Conservation (phyloP, 1,140 invertebrate species). For the Brachionus plicatilis region DNA sequence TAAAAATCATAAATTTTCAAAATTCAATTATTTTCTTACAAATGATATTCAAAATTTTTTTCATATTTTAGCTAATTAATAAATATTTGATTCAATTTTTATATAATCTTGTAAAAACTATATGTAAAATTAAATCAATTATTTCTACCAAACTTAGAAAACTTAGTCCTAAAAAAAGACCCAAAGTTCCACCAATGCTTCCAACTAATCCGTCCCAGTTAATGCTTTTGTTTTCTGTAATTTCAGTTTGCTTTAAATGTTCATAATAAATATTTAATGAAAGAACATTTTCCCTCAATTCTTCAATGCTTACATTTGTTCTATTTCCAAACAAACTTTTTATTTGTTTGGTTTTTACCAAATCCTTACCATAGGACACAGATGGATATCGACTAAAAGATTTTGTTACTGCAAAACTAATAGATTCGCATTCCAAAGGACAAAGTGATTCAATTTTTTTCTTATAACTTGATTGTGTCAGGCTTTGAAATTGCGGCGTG, state of each 20-base stretch:
- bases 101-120: not conserved
- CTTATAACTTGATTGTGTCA: too few relatives aligned
- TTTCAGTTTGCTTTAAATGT: not conserved
- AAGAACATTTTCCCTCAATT: not conserved
- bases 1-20: too few relatives aligned
- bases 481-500: too few relatives aligned
- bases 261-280: not conserved
- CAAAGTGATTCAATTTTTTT: too few relatives aligned
- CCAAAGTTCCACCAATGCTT: not conserved
- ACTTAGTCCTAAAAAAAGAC: not conserved
- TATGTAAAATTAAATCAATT: not conserved
- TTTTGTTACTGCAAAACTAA: too few relatives aligned
- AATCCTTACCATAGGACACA: not conserved
- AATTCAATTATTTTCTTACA: too few relatives aligned
- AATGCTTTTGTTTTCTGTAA: not conserved
- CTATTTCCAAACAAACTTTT: not conserved
- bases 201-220: not conserved
- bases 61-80: too few relatives aligned
- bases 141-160: not conserved
- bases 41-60: too few relatives aligned
- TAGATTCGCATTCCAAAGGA: too few relatives aligned
- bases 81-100: too few relatives aligned
- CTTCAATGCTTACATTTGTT: not conserved
- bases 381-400: too few relatives aligned
- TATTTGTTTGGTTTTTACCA: not conserved